phyloP scores from a whole-genome alignment of 2,113 vertebrate species.

The Haemorhous mexicanus region DNA sequence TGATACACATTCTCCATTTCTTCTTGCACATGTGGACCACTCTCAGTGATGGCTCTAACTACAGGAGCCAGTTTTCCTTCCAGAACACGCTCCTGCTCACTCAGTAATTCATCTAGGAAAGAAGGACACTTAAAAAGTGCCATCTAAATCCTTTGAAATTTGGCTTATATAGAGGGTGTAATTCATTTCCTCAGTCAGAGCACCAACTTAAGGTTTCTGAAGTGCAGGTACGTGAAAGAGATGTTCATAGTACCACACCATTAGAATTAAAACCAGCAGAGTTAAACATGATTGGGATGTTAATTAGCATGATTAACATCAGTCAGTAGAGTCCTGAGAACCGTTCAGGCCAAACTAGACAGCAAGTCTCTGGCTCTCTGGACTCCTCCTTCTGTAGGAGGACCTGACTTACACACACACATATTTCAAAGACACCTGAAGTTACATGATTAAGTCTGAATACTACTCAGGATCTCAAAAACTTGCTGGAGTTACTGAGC shows the following conservation, averaged over 20 bases:
- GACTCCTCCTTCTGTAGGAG: neutral
- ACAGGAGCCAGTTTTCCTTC: conserved; percentile 75
- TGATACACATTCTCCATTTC: conserved; percentile 78
- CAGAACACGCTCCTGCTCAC: conserved; percentile 75
- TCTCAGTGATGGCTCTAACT: conserved; percentile 82
- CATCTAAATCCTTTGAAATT: neutral
- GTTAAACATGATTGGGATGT: neutral
- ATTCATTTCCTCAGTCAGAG: neutral
- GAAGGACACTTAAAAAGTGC: neutral
- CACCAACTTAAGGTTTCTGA: neutral
- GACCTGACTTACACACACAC: neutral
- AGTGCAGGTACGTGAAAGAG: neutral
- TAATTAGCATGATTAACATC: neutral
- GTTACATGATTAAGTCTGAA: neutral
- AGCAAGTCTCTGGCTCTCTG: neutral
- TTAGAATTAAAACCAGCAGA: neutral
- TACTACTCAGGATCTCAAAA: neutral
- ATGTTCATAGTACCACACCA: neutral
- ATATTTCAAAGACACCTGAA: neutral
- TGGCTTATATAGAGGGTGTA: neutral
- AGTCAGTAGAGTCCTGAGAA: neutral
- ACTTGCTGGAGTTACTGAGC: neutral
- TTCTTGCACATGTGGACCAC: conserved; percentile 58
- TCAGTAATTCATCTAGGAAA: conserved; percentile 81
- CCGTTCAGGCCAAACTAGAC: neutral